Conservation (phyloP, 1,140 invertebrate genomes). For the Bactericera cockerelli region DNA sequence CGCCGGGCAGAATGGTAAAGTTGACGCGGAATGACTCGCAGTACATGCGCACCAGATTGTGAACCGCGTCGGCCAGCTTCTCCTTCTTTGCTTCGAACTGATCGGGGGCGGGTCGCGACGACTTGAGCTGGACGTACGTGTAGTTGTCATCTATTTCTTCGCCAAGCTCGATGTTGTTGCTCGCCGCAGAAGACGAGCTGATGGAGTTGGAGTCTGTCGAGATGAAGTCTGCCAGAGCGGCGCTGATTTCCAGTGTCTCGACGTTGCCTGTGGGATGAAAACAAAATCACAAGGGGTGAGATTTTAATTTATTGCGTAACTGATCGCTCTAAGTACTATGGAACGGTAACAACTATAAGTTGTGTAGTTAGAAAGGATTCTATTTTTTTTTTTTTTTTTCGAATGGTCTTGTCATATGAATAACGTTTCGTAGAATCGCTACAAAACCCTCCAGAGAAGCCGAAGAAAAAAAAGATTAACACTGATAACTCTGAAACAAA, state of each 20-base stretch:
- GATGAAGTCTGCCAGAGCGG: conserved; percentile 52
- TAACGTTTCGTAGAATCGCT: too few species aligned
- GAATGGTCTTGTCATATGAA: too few species aligned
- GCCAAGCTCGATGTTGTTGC: conserved; percentile 27
- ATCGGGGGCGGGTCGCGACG: conserved; percentile 25
- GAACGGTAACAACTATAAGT: too few species aligned
- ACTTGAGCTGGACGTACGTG: conserved; percentile 38
- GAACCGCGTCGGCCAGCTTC: conserved; percentile 50
- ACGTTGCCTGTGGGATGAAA: conserved; percentile 68
- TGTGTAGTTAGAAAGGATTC: too few species aligned
- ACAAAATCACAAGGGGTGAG: too few species aligned
- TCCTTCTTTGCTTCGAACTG: background rate
- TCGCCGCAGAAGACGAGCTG: conserved; percentile 18
- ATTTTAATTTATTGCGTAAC: too few species aligned
- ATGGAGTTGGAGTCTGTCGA: conserved; percentile 38
- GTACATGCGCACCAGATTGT: conserved; percentile 62
- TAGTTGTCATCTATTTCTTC: conserved; percentile 38
- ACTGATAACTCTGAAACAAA: too few species aligned
- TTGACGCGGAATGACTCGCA: conserved; percentile 62
- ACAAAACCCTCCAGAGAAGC: too few species aligned
- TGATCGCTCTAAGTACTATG: too few species aligned
- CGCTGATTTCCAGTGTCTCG: conserved; percentile 67
- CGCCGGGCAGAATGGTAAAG: conserved; percentile 18
- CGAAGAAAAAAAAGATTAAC: too few species aligned
- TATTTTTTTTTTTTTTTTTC: too few species aligned